Evolutionary conservation across 2,888 invertebrate species (phyloP), one percentile per base, ranked within the genome.

Genomic region (Macrostomum cliftonense): DNA sequence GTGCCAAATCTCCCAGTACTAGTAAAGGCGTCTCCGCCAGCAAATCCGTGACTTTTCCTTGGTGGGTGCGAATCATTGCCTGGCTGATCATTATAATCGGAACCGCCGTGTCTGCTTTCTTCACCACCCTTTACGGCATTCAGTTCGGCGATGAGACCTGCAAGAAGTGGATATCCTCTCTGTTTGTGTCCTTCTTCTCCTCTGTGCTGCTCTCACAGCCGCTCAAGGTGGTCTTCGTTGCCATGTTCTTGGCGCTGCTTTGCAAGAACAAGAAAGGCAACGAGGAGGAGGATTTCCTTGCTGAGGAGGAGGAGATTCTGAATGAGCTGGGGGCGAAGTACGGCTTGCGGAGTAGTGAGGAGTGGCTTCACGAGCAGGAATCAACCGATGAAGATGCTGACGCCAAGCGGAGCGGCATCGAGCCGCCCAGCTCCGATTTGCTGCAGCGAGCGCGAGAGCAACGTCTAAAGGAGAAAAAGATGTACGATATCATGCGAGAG

Each of bases 121-220:
- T 74, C 58, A 68, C 72, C 28, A 67, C 67, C 48, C 65, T 70
- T 49, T 73, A 71, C 55, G 73, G 71, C 2, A 65, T 74, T 47
- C 58, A 57, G 56, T 74, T 74, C 58, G 70, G 71, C n/a, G 71
- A 74, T 52, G 62, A 61, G 5, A 72, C 70, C 52, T 66, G 67
- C 42, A 63, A 64, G 46, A 69, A 73, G 55, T 74, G 74, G 74
- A 65, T 74, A 12, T 64, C 72, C 1, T 70, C 73, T 4, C 63
- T 74, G 60, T 45, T 73, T 42, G 57, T 73, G 1, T 68, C 72
- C 2, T 70, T 74, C 60, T 61, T 73, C 48, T 63, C 67, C 9
- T 72, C 72, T 0, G 61, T 74, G 4, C 64, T 74, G 52, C 53
- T 74, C 16, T 72, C 72, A 9, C 72, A 74, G 53, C 74, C 74